Base-by-base conservation (phyloP, 2,888 invertebrate genomes). In the Bibio marci region DNA sequence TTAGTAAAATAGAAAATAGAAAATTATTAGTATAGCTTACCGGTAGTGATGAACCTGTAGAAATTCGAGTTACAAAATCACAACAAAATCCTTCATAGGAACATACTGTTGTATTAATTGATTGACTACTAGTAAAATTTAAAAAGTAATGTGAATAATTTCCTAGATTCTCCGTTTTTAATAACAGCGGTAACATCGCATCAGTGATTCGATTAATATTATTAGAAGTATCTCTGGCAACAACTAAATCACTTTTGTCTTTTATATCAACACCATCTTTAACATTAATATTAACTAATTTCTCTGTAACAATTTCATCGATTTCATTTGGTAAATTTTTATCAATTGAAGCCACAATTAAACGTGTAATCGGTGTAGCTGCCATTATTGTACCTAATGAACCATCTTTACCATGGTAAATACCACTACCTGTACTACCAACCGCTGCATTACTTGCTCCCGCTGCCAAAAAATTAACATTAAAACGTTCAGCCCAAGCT, bases 341-440 rank as follows among this genome's bases (percentile, higher is more conserved):
- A 33, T 33, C n/a, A n/a, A n/a, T n/a, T n/a, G n/a, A n/a, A n/a
- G 58, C 52, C 14, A 59, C 45, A 13, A 53, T 46, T 5, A 60
- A 41, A 40, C 48, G 49, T 3, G 55, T 49, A 22, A 44, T 40
- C 1, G 53, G 50, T n/a, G 41, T 35, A 11, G 43, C 47, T 17
- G 48, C 47, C 53, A 63, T 58, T 4, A 50, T 46, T 0, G 58
- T 47, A 3, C 49, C 44, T 11, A 58, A 40, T 1, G 53, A 48
- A 3, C 63, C 62, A 3, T 41, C 43, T 22, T 41, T 39, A 0
- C 57, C 59, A 1, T 63, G 55, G 53, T 67, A 78, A 34, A 79
- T 70, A 14, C 77, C 79, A 37, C 70, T 69, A n/a, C 79, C 80
- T 5, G 70, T 65, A 30, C 63, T 64, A 2, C 70, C 70, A 2